Conservation (phyloP, 2,797 vertebrate genomes). For the Fistularia tabacaria region DNA sequence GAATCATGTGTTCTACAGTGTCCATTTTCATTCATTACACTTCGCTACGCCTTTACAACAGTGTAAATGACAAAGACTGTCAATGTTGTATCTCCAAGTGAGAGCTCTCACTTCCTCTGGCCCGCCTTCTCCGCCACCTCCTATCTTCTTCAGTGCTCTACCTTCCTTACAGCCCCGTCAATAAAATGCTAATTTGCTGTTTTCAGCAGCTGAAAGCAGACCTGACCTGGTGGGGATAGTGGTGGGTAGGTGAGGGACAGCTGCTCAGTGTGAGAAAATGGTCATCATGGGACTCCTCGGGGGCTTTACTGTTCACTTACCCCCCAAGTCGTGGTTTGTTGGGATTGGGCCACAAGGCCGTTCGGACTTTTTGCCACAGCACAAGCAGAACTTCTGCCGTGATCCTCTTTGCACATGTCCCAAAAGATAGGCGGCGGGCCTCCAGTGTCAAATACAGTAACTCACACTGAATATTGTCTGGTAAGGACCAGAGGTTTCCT, state of each 20-base stretch:
- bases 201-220: constrained; percentile 36
- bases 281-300: constrained; percentile 28
- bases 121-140: constrained; percentile 44
- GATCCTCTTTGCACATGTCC: constrained; percentile 20
- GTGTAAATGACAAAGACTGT: constrained; percentile 40
- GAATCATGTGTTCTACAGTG: constrained; percentile 11
- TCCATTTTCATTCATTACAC: constrained; percentile 40
- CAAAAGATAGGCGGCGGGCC: constrained; percentile 27
- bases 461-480: constrained; percentile 49
- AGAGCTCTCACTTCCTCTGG: constrained; percentile 57
- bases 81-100: constrained; percentile 35
- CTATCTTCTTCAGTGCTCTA: constrained; percentile 29
- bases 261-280: constrained; percentile 57
- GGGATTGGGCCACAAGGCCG: constrained; percentile 8
- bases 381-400: constrained; percentile 39
- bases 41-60: constrained; percentile 45
- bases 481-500: constrained; percentile 34
- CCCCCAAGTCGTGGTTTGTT: constrained; percentile 17
- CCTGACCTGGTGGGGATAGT: constrained; percentile 23
- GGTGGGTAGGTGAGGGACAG: constrained; percentile 48
- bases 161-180: constrained; percentile 39
- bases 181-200: constrained; percentile 71
- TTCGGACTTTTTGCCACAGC: constrained; percentile 15
- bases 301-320: constrained; percentile 33
- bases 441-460: constrained; percentile 25